phyloP scores from a whole-genome alignment of 2,113 vertebrate genomes.

The Platycercus adscitus region DNA sequence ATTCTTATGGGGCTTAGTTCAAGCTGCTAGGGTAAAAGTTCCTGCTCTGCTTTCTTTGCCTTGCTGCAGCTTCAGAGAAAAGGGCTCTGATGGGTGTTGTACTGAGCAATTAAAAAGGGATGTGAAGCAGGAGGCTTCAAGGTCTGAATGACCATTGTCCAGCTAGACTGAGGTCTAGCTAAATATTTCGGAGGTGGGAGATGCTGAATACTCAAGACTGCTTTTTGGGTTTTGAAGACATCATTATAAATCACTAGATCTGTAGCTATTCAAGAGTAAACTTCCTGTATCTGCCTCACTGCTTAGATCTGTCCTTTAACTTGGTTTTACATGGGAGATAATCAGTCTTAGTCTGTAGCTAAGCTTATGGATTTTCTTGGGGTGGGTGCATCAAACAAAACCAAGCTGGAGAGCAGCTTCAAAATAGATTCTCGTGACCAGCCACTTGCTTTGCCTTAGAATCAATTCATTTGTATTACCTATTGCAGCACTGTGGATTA shows the following conservation, averaged over 20 bases:
- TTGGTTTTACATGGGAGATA: neutral
- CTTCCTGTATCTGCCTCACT: neutral
- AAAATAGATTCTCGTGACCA: neutral
- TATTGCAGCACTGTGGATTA: constrained; percentile 90
- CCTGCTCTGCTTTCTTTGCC: neutral
- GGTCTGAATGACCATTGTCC: neutral
- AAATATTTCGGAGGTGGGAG: neutral
- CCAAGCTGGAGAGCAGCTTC: neutral
- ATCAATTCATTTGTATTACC: neutral
- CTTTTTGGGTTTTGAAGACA: neutral
- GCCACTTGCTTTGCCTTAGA: neutral
- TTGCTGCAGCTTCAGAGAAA: neutral
- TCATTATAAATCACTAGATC: neutral
- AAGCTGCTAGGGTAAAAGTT: neutral
- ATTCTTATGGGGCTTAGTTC: neutral
- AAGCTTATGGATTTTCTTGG: neutral
- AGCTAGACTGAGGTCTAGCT: neutral
- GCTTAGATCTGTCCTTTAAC: neutral
- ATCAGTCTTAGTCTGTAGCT: neutral
- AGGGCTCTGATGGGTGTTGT: neutral
- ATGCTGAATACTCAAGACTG: neutral
- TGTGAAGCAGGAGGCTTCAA: neutral
- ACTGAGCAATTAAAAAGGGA: neutral
- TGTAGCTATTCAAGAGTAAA: neutral
- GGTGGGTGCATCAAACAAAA: neutral